Evolutionary conservation across 2,888 invertebrate species (phyloP).

Genomic region (Pristionchus entomophagus): DNA sequence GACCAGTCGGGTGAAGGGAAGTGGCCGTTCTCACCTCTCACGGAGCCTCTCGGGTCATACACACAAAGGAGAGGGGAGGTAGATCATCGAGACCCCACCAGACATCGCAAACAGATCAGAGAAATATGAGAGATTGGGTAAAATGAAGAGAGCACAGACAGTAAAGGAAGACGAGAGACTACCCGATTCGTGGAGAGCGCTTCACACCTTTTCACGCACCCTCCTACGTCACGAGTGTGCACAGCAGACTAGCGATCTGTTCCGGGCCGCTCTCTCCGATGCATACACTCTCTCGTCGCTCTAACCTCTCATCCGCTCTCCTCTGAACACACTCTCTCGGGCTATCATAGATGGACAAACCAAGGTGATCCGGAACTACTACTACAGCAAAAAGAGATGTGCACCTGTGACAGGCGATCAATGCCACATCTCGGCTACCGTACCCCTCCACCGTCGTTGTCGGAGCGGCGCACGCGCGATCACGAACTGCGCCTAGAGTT

Average conservation of each 20-base stretch:
- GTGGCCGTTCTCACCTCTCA: background rate
- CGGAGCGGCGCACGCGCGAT: background rate
- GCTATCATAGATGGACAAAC: conserved; percentile 32
- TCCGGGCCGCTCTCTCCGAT: background rate
- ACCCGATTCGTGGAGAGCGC: background rate
- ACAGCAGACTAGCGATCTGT: background rate
- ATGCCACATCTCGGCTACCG: background rate
- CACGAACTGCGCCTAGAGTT: background rate
- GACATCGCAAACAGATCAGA: conserved; percentile 36
- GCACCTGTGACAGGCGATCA: background rate
- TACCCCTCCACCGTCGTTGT: conserved; percentile 1
- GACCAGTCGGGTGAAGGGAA: background rate
- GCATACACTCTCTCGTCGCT: background rate
- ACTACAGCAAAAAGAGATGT: background rate
- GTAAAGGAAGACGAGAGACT: background rate
- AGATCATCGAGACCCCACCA: conserved; percentile 27
- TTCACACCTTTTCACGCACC: conserved; percentile 19
- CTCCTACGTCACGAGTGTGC: conserved; percentile 37
- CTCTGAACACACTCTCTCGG: background rate
- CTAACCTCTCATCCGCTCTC: background rate
- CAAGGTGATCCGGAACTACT: conserved; percentile 11
- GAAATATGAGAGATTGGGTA: background rate
- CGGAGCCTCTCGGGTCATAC: conserved; percentile 14
- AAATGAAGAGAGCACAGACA: conserved; percentile 23
- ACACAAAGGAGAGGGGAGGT: conserved; percentile 1